Conservation (phyloP, 2,888 invertebrate species). For the Chymomyza amoena region DNA sequence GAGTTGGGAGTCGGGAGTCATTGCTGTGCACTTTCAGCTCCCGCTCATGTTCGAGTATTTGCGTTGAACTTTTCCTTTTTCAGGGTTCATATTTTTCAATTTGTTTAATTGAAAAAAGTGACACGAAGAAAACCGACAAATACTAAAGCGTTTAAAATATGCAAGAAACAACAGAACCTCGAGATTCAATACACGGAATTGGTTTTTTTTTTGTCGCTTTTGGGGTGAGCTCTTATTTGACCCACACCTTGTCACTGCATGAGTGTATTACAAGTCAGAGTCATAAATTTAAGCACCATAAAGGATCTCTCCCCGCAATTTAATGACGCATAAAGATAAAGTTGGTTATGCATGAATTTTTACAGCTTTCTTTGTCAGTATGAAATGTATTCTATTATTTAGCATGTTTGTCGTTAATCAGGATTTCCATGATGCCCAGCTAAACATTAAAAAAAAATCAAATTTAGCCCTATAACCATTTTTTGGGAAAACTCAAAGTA, state of each 20-base stretch:
- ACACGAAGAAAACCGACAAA: slow-evolving; percentile 32
- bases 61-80: background rate
- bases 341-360: slow-evolving; percentile 37
- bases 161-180: slow-evolving; percentile 50
- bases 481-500: too few species aligned
- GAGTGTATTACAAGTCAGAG: slow-evolving; percentile 11
- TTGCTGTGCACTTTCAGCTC: background rate
- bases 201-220: slow-evolving; percentile 11
- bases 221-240: too few species aligned
- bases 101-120: slow-evolving; percentile 73
- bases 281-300: slow-evolving; percentile 41
- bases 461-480: background rate
- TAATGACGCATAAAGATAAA: slow-evolving; percentile 59
- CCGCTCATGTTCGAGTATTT: background rate
- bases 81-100: slow-evolving; percentile 68
- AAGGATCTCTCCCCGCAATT: slow-evolving; percentile 37
- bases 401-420: background rate
- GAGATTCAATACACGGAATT: slow-evolving; percentile 62
- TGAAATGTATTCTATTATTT: too few species aligned
- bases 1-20: slow-evolving; percentile 23
- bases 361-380: background rate
- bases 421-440: background rate
- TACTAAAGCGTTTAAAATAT: slow-evolving; percentile 33
- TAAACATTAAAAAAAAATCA: background rate
- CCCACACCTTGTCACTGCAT: slow-evolving; percentile 1